Evolutionary conservation across 2,797 vertebrate species (phyloP).

Genomic region (Babyrousa celebensis): DNA sequence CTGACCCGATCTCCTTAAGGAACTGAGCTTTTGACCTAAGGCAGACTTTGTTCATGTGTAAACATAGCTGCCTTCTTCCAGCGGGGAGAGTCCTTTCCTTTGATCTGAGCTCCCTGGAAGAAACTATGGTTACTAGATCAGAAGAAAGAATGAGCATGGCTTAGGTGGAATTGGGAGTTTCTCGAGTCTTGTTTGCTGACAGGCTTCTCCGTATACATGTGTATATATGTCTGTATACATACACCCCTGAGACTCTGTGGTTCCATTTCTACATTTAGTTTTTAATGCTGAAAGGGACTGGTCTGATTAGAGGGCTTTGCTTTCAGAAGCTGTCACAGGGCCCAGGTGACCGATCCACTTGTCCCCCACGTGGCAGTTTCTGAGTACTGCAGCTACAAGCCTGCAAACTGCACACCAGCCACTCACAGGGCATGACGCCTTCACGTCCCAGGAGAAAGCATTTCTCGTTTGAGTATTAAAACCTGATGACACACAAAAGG

Average conservation of each 20-base stretch:
- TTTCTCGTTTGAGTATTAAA: neutral
- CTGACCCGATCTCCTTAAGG: neutral
- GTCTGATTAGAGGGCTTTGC: neutral
- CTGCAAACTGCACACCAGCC: fast-evolving
- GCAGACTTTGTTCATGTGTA: neutral
- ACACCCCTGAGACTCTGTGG: neutral
- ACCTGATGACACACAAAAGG: neutral
- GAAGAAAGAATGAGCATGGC: neutral
- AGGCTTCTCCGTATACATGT: neutral
- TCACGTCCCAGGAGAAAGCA: neutral
- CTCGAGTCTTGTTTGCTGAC: neutral
- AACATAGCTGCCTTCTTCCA: neutral
- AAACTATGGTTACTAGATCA: neutral
- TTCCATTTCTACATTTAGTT: neutral
- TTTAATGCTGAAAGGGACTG: neutral
- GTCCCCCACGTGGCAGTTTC: conserved; percentile 76
- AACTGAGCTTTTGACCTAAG: neutral
- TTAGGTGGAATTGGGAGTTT: neutral
- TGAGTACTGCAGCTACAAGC: conserved; percentile 51
- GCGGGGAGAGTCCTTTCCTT: neutral
- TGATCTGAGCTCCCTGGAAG: neutral
- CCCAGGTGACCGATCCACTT: neutral
- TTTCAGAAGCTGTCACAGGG: neutral
- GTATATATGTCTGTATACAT: neutral
- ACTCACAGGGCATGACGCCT: fast-evolving